Evolutionary conservation across 1,140 invertebrate genomes (phyloP).

Genomic region (Orius insidiosus): DNA sequence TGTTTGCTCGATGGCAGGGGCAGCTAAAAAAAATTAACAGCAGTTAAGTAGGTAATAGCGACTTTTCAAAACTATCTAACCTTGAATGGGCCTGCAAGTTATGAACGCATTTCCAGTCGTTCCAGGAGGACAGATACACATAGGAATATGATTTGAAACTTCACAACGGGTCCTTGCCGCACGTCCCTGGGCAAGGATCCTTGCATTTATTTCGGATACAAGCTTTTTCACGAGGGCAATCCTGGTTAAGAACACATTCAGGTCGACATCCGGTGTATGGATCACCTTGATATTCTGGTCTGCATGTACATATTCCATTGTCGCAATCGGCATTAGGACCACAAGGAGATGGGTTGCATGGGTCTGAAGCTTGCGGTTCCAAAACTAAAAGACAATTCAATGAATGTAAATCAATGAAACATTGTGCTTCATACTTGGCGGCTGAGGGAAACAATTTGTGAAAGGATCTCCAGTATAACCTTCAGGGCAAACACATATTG

Average conservation of each 20-base stretch:
- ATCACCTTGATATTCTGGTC: conserved; percentile 49
- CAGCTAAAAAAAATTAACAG: conserved; percentile 7
- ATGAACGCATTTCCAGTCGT: conserved; percentile 29
- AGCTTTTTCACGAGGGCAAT: conserved; percentile 48
- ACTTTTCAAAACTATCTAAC: conserved; percentile 25
- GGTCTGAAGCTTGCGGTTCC: conserved; percentile 19
- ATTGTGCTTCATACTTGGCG: conserved; percentile 26
- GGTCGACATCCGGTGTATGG: conserved; percentile 52
- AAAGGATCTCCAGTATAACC: conserved; percentile 40
- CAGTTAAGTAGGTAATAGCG: too few species aligned
- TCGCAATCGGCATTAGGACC: conserved; percentile 45
- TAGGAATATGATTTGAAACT: conserved; percentile 26
- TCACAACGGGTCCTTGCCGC: conserved; percentile 27
- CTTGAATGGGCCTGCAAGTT: conserved; percentile 18
- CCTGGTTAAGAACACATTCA: conserved; percentile 50
- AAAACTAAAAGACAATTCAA: conserved; percentile 33
- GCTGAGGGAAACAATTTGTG: conserved; percentile 31
- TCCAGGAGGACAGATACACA: conserved; percentile 28
- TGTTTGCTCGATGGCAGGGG: conserved; percentile 14
- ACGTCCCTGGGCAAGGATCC: conserved; percentile 37
- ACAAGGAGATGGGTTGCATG: conserved; percentile 42
- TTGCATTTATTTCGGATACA: conserved; percentile 57
- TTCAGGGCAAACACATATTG: conserved; percentile 33
- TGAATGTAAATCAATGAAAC: conserved; percentile 19
- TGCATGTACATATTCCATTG: conserved; percentile 46